Base-by-base conservation (phyloP, 2,888 invertebrate species). In the Troilus luridus region DNA sequence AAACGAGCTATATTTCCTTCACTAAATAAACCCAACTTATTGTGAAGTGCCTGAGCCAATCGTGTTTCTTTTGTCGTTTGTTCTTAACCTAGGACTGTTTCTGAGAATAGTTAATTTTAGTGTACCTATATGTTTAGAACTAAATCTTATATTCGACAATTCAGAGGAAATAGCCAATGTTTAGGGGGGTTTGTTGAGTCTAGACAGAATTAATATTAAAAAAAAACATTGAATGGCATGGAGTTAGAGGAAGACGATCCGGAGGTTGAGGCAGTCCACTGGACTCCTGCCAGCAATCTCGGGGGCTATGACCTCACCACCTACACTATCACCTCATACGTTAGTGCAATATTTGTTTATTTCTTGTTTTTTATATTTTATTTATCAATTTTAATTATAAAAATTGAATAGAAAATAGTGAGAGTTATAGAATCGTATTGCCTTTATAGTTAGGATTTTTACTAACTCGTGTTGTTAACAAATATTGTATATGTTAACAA, bases 261-360 rank as follows among this genome's bases (percentile, higher is more conserved):
- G 10, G 56, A 85, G 85, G 21, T 54, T 58, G 85, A 12, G 85
- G 85, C 56, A 54, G 85, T 54, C 41, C 54, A 58, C 85, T 85
- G 85, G 85, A 85, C 56, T n/a, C 5, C n/a, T 56, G 85, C 85
- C 85, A 85, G 56, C 56, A 21, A n/a, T 11, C 56, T 56, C 85
- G 85, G 85, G 81, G 85, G 85, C 85, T 85, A 21, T 85, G 85
- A 85, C 85, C 85, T 17, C 17, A 5, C 12, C 67, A 67, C 67
- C 67, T 24, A 67, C 54, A 6, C 12, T 12, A 58, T 58, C n/a
- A 54, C n/a, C 56, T 85, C 85, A 54, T 12, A 21, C 56, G n/a
- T 58, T 10, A 0, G 7, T 1, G 0, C 5, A 2, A 21, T 77
- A 77, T 64, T 64, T 62, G 0, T 67, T 67, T 14, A 8, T 24